Base-by-base conservation (phyloP, 2,888 invertebrate genomes). In the Apamea crenata region DNA sequence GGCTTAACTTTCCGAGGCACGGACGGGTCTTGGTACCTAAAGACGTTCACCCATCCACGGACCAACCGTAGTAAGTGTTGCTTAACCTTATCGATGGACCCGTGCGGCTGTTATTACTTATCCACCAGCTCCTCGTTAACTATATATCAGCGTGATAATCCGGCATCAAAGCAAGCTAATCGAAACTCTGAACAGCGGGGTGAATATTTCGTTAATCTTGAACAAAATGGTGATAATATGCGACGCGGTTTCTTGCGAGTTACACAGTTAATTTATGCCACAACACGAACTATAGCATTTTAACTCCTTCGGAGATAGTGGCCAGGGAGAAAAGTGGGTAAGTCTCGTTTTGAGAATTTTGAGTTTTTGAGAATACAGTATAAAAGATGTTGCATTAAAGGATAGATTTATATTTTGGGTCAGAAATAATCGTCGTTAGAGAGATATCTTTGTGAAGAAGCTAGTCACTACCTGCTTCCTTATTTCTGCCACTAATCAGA, bases 231-330 rank as follows among this genome's bases (percentile, higher is more conserved):
- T 93, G 96, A 96, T 96, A 95, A 95, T 96, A 96, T 96, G 96
- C 96, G 95, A 93, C 93, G 93, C 94, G 96, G 96, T 94, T 95
- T 95, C 96, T 96, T 95, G 94, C 91, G 90, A 93, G 94, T 95
- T 94, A 95, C 92, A 93, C 87, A 91, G 92, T 91, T 96, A 97
- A 97, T 96, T 97, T 97, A 97, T 97, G 96, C 97, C 86, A 91
- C 87, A 92, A 93, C 97, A 97, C 97, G 97, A 95, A 96, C 96
- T 96, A 96, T 96, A 94, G 96, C 95, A 95, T 96, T 97, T 96
- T 96, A 96, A 96, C 96, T 97, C 96, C 96, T 96, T 96, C 96
- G 93, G 91, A 95, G 95, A 94, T 92, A 92, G 86, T 83, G 77
- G 76, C 32, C 4, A 21, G 3, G 7, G 2, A 74, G 72, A 6